Percentiles rank a stretch among this genome's conserved stretches.
Conservation (phyloP, 2,113 vertebrate species). For the Prietella phreatophila region DNA sequence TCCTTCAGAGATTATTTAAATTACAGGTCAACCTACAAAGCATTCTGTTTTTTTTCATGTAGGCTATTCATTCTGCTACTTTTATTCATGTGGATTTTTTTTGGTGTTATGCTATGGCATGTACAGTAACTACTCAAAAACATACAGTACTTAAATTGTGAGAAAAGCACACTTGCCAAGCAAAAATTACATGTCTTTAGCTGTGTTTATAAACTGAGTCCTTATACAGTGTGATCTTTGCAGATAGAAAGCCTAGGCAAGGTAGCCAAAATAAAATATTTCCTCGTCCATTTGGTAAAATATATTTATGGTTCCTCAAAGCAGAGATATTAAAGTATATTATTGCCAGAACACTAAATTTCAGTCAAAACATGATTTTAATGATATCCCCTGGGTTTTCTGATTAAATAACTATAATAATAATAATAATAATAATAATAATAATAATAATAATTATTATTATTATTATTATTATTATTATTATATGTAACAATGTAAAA, state of each 20-base stretch:
- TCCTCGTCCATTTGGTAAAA: not conserved
- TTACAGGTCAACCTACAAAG: slow-evolving; percentile 7
- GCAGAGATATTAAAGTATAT: not conserved
- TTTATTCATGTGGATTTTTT: not conserved
- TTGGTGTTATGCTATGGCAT: not conserved
- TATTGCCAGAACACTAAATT: not conserved
- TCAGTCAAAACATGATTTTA: not conserved
- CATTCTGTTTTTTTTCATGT: not conserved
- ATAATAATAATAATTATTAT: no score
- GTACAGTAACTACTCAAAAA: not conserved
- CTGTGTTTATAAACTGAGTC: not conserved
- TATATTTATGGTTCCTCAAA: not conserved
- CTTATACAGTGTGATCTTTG: not conserved
- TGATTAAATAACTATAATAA: not conserved
- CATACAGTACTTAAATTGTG: not conserved
- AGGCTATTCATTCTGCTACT: not conserved
- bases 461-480: not conserved
- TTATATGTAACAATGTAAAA: not conserved
- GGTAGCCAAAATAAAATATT: not conserved
- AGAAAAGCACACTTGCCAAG: not conserved
- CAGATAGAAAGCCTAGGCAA: not conserved
- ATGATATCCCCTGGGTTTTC: no score
- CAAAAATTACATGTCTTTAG: not conserved
- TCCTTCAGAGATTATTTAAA: not conserved
- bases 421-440: no score